A percentile compares a stretch with the other conserved stretches of the same genome.
Conservation (phyloP, 2,888 invertebrate species). For the Agonopterix arenella region DNA sequence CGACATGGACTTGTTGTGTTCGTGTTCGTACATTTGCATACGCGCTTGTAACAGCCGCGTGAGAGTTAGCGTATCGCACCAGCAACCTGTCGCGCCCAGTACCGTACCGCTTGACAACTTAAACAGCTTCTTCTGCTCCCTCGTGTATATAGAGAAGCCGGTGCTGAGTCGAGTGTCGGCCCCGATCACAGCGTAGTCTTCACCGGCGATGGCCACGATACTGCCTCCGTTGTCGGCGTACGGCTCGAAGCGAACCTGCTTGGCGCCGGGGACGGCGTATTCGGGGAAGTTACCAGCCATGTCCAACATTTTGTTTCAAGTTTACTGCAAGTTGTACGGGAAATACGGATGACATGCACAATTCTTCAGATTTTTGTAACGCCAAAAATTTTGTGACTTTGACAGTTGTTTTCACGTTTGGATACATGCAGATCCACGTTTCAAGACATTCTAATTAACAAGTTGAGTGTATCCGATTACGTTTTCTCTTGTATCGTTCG, state of each 20-base stretch:
- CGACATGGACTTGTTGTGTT: conserved; percentile 94
- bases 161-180: conserved; percentile 96
- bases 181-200: conserved; percentile 95
- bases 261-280: conserved; percentile 70
- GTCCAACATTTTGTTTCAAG: conserved; percentile 41
- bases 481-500: too few species aligned
- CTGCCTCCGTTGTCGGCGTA: conserved; percentile 84
- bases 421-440: too few species aligned
- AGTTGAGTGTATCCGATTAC: too few species aligned
- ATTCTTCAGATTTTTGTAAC: conserved; percentile 10
- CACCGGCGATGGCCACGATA: conserved; percentile 96
- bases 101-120: conserved; percentile 88
- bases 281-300: conserved; percentile 59
- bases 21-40: conserved; percentile 96
- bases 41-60: conserved; percentile 89
- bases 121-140: conserved; percentile 93
- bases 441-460: too few species aligned
- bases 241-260: conserved; percentile 69
- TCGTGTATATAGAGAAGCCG: conserved; percentile 93
- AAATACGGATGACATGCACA: conserved; percentile 47
- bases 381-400: too few species aligned
- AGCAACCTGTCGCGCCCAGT: conserved; percentile 96
- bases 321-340: background rate
- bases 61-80: conserved; percentile 97
- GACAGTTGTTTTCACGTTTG: too few species aligned